Evolutionary conservation across 2,113 vertebrate species (phyloP).

Genomic region (Hydrolagus affinis): DNA sequence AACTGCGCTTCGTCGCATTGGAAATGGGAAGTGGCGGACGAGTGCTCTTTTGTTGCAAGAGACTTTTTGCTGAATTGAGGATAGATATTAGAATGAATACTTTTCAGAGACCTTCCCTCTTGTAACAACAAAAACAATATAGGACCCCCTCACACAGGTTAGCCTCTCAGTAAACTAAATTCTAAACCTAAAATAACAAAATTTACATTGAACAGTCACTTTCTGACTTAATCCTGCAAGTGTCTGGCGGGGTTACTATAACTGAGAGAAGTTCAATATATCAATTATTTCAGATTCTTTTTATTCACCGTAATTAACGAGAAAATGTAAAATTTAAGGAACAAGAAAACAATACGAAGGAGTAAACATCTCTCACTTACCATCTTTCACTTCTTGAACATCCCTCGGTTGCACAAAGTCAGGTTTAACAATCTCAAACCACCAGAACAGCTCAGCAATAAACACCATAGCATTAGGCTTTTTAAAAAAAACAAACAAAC

Average conservation of each 20-base stretch:
- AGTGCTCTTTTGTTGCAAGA: constrained; percentile 68
- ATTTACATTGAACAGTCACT: too few relatives aligned
- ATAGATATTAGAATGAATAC: neutral
- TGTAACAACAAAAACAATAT: too few relatives aligned
- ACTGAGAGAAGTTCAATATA: too few relatives aligned
- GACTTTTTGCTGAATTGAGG: constrained; percentile 58
- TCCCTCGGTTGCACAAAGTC: constrained; percentile 87
- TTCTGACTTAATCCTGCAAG: too few relatives aligned
- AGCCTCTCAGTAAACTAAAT: too few relatives aligned
- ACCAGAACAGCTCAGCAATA: constrained; percentile 93
- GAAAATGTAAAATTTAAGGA: neutral
- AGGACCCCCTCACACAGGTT: too few relatives aligned
- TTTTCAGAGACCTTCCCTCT: neutral
- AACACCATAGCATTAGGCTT: constrained; percentile 90
- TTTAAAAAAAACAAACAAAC: constrained; percentile 27
- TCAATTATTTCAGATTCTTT: too few relatives aligned
- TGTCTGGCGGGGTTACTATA: too few relatives aligned
- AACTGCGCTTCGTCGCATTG: constrained; percentile 74
- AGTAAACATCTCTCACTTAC: constrained; percentile 48
- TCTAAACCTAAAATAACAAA: too few relatives aligned
- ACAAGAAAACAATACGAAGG: neutral
- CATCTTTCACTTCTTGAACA: constrained; percentile 76
- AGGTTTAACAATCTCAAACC: constrained; percentile 87
- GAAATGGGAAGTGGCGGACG: constrained; percentile 68
- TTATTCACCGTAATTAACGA: too few relatives aligned